A percentile compares a stretch with the other conserved stretches of the same genome.
These are phyloP conservation scores for Cephonodes hylas DNA, from an alignment of 2,888 invertebrate species.

Conservation along the genomic window DNA sequence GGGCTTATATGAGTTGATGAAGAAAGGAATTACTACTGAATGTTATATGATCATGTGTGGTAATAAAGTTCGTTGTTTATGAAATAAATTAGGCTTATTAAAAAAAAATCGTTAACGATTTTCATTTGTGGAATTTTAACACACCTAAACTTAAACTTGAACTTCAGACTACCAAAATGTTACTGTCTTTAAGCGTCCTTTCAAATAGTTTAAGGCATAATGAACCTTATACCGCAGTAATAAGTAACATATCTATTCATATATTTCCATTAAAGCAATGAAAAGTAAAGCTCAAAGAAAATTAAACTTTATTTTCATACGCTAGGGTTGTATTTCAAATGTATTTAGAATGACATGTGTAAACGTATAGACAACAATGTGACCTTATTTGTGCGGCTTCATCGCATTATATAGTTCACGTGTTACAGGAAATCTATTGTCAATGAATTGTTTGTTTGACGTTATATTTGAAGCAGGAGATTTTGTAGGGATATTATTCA, in stretches of 20 bases:
- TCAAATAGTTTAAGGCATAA: background rate
- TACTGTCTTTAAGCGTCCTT: background rate
- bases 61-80: no score
- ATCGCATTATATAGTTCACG: constrained; percentile 59
- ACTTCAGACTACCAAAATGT: background rate
- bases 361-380: constrained; percentile 36
- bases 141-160: background rate
- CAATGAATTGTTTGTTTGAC: constrained; percentile 26
- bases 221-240: background rate
- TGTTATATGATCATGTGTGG: no score
- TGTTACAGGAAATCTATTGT: constrained; percentile 43
- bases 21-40: no score
- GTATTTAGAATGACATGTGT: constrained; percentile 12
- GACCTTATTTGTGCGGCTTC: constrained; percentile 55
- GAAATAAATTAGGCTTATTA: no score
- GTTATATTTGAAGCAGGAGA: constrained; percentile 4
- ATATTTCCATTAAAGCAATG: background rate
- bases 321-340: constrained; percentile 24
- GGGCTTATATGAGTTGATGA: no score
- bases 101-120: background rate
- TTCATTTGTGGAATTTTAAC: background rate
- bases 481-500: no score
- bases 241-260: background rate
- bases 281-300: background rate
- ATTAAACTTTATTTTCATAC: background rate